Evolutionary conservation across 2,113 vertebrate genomes (phyloP).

Genomic region (Oceanites oceanicus): DNA sequence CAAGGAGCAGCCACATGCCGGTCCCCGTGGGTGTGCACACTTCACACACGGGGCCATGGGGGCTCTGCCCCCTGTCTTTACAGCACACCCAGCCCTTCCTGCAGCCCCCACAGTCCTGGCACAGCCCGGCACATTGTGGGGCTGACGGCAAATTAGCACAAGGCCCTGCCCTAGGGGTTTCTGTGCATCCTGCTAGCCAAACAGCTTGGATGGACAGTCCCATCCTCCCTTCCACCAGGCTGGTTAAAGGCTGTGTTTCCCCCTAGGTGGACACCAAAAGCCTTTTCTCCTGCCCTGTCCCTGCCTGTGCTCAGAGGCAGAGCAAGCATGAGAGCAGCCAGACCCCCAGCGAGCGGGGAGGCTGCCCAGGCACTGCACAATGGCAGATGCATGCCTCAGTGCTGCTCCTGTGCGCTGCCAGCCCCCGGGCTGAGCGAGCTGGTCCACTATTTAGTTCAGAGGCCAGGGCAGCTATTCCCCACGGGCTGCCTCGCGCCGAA

Average conservation of each 20-base stretch:
- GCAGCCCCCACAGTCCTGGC: background rate
- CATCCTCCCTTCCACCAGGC: background rate
- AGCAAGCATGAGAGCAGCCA: background rate
- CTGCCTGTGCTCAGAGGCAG: background rate
- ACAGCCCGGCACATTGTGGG: rapidly evolving
- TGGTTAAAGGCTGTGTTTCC: background rate
- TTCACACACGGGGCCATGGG: rapidly evolving
- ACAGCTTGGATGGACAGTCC: rapidly evolving
- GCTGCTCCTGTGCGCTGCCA: background rate
- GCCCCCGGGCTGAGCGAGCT: background rate
- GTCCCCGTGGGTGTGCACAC: background rate
- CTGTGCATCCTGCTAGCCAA: background rate
- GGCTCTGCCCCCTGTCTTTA: background rate
- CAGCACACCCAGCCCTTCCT: background rate
- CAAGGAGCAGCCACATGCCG: rapidly evolving
- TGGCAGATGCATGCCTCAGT: background rate
- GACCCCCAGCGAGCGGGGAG: background rate
- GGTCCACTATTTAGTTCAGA: background rate
- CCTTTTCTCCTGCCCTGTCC: background rate
- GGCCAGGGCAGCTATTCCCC: background rate
- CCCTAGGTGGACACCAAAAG: background rate
- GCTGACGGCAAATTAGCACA: background rate
- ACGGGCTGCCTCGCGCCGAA: background rate
- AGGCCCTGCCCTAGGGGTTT: background rate
- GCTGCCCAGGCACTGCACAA: rapidly evolving